A percentile compares a stretch with the other conserved stretches of the same genome.
Conservation (phyloP, 2,113 vertebrate genomes). For the Paramormyrops kingsleyae region DNA sequence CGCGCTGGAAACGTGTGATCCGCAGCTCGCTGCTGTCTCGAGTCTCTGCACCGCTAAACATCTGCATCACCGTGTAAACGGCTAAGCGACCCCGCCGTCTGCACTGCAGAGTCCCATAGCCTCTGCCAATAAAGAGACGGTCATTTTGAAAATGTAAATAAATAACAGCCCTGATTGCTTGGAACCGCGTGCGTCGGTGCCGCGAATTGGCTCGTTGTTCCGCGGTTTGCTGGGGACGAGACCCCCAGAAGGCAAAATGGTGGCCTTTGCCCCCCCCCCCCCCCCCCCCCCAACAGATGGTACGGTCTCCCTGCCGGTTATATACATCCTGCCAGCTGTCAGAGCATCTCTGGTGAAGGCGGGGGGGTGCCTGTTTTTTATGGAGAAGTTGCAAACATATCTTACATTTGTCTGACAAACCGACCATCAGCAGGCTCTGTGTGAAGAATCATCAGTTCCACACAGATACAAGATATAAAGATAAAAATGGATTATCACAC, state of each 20-base stretch:
- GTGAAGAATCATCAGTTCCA: neutral
- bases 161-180: neutral
- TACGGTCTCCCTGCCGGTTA: constrained; percentile 38
- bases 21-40: constrained; percentile 17
- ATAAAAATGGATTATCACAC: neutral
- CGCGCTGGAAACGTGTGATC: neutral
- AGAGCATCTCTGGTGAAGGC: constrained; percentile 15
- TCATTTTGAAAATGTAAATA: neutral
- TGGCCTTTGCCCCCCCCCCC: constrained; percentile 38
- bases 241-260: constrained; percentile 42
- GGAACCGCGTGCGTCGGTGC: neutral
- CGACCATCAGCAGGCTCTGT: neutral
- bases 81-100: constrained; percentile 26
- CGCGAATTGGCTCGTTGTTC: neutral
- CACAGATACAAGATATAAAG: neutral
- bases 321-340: constrained; percentile 26
- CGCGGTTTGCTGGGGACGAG: neutral
- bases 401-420: neutral
- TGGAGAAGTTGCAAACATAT: neutral
- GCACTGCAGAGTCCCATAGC: constrained; percentile 17
- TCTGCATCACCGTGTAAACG: constrained; percentile 33
- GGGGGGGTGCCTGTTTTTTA: neutral
- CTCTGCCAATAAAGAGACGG: neutral
- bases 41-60: constrained; percentile 21
- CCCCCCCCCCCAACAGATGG: constrained; percentile 54